Base-by-base conservation (phyloP, 2,888 invertebrate genomes). In the Drymonia ruficornis region DNA sequence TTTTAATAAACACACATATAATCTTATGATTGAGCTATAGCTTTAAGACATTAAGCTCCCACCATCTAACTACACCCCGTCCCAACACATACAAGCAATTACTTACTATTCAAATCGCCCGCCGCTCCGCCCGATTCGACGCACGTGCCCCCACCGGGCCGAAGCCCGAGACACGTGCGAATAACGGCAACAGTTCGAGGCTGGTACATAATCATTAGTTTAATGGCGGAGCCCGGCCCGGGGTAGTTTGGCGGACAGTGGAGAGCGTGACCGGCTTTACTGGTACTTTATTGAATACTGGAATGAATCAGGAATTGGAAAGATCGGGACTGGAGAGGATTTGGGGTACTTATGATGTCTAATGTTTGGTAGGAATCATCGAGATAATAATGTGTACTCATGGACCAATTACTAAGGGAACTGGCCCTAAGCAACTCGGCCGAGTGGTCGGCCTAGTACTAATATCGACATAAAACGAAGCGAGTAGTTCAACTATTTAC, bases 161-260 rank as follows among this genome's bases (percentile, higher is more conserved):
- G 62, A 66, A 68, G 58, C 57, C 58, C 61, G 63, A 66, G 69
- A 74, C 88, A 86, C 85, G 87, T 88, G 87, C 87, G 78, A 84
- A 79, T 86, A 87, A 87, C 80, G 84, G 76, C 80, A 77, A 76
- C 81, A 84, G 80, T 83, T 81, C 75, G 65, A 70, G 50, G 70
- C 68, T 66, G 69, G 73, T 80, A 76, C 81, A 82, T 85, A 84
- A 84, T 83, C 87, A 85, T 86, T 85, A 86, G 84, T 84, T 85
- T 86, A 82, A 86, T 81, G 80, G 82, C 70, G 67, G 46, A 59
- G 70, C 68, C 64, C 52, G 61, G 69, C 74, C 66, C 69, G 64
- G 65, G 74, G 68, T 71, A 74, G 74, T 72, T 74, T 43, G 43
- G 60, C 59, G 74, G 72, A 67, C 75, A 72, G 60, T 71, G 52